These are phyloP conservation scores for Campoletis raptor DNA, from an alignment of 2,888 invertebrate species.

Conservation along the genomic window DNA sequence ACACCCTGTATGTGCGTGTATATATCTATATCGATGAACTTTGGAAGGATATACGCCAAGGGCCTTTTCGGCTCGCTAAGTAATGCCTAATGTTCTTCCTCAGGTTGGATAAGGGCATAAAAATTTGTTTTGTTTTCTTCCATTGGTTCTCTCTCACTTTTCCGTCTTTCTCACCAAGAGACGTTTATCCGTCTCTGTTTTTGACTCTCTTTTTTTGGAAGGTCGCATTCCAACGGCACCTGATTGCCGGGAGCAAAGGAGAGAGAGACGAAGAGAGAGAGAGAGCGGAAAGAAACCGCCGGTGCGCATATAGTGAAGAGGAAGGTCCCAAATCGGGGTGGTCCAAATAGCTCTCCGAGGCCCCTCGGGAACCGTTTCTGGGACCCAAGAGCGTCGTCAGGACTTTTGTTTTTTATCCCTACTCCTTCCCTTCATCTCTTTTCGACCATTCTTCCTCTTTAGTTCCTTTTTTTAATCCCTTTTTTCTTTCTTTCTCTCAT, in stretches of 20 bases:
- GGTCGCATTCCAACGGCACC: constrained; percentile 83
- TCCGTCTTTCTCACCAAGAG: constrained; percentile 55
- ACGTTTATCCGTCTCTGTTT: constrained; percentile 53
- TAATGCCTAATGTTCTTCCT: constrained; percentile 81
- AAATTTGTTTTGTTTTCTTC: constrained; percentile 81
- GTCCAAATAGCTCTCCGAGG: constrained; percentile 81
- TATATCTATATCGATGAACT: neutral
- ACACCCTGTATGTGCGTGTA: neutral
- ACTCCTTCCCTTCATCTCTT: constrained; percentile 53
- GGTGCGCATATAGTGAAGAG: constrained; percentile 54
- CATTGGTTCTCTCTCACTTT: constrained; percentile 61
- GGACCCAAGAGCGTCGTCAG: constrained; percentile 74
- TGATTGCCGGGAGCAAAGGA: constrained; percentile 80
- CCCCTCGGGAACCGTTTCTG: constrained; percentile 73
- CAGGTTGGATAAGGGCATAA: constrained; percentile 78
- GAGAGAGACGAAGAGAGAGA: constrained; percentile 24
- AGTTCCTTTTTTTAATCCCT: constrained; percentile 49
- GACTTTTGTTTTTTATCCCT: constrained; percentile 71
- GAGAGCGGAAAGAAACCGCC: constrained; percentile 40
- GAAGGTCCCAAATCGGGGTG: constrained; percentile 78
- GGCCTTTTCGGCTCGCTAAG: constrained; percentile 76
- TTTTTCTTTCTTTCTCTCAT: constrained; percentile 59
- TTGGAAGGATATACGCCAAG: constrained; percentile 56
- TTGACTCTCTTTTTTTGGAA: constrained; percentile 71
- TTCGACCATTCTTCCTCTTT: constrained; percentile 38